These are phyloP conservation scores for Loripinus fragilis DNA, from an alignment of 2,888 invertebrate species.

Conservation along the genomic window DNA sequence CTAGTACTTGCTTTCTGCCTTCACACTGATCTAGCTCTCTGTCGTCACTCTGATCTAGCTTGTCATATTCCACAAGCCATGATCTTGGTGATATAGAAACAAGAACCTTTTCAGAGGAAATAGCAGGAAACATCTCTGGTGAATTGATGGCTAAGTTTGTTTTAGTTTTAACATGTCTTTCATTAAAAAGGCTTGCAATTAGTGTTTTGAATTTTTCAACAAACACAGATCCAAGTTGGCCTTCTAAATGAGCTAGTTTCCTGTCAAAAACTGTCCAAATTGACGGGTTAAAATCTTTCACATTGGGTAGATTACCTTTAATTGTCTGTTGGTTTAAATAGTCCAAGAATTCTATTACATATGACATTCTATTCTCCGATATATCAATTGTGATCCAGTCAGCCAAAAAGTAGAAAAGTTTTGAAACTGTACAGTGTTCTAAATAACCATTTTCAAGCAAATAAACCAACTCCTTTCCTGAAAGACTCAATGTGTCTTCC, in stretches of 20 bases:
- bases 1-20: no score
- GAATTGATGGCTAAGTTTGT: no score
- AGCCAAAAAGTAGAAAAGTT: background rate
- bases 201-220: no score
- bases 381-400: background rate
- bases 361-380: background rate
- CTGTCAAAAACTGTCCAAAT: no score
- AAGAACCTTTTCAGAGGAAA: no score
- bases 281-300: no score
- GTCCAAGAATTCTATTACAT: background rate
- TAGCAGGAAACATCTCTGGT: no score
- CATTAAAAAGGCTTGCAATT: no score
- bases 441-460: background rate
- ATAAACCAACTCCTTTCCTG: background rate
- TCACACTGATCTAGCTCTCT: no score
- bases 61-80: background rate
- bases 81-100: background rate
- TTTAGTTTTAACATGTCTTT: no score
- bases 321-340: background rate
- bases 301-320: background rate
- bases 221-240: background rate
- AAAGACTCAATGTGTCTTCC: background rate
- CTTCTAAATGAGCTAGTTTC: background rate
- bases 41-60: no score
- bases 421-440: background rate